phyloP scores from a whole-genome alignment of 2,888 invertebrate genomes.

The Acleris sparsana region DNA sequence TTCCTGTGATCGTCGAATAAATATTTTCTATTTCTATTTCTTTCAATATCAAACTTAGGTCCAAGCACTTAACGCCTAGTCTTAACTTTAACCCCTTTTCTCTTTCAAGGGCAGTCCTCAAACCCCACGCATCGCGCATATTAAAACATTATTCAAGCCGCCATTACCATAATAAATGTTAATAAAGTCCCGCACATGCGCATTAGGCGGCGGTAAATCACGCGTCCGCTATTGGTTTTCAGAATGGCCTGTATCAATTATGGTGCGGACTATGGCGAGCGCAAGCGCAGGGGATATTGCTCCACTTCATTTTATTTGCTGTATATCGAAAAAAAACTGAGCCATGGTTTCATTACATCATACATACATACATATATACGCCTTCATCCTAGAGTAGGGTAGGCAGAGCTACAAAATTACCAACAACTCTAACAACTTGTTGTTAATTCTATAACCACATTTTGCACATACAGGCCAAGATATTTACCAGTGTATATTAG shows the following conservation, averaged over 20 bases:
- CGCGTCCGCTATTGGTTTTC: conserved; percentile 75
- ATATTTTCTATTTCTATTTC: too few species aligned
- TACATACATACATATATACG: too few species aligned
- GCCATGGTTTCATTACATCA: too few species aligned
- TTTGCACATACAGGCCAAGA: too few species aligned
- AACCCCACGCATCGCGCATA: conserved; percentile 48
- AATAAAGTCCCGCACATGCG: conserved; percentile 76
- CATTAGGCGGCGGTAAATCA: conserved; percentile 76
- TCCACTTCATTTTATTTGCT: conserved; percentile 41
- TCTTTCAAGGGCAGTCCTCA: conserved; percentile 12
- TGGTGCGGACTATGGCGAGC: conserved; percentile 64
- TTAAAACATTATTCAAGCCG: conserved; percentile 72
- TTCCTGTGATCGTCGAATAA: too few species aligned
- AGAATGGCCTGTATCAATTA: conserved; percentile 73
- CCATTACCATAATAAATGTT: conserved; percentile 81
- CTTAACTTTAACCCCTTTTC: conserved; percentile 5
- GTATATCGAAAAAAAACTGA: too few species aligned
- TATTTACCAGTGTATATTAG: too few species aligned
- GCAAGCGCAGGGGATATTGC: conserved; percentile 43
- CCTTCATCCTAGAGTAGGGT: too few species aligned
- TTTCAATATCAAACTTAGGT: too few species aligned
- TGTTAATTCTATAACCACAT: too few species aligned
- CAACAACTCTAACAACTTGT: too few species aligned
- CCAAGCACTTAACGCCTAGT: background rate
- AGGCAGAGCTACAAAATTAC: too few species aligned